Evolutionary conservation across 2,797 vertebrate species (phyloP).

Genomic region (Amblyraja radiata): DNA sequence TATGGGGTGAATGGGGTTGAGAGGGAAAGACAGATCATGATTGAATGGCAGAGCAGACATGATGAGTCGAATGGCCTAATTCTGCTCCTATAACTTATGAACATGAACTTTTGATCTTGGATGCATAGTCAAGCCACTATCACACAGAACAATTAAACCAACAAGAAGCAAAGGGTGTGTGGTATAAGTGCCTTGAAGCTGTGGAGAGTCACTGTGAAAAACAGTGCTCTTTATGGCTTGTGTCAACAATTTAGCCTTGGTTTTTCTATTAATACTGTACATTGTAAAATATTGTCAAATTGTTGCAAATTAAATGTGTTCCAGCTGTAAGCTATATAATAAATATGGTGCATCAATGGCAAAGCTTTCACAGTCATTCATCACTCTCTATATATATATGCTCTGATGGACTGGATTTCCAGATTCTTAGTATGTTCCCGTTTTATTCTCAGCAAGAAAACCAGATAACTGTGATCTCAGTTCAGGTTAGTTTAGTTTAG

Average conservation of each 20-base stretch:
- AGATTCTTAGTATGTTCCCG: not conserved
- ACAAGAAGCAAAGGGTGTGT: not conserved
- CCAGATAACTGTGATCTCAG: not conserved
- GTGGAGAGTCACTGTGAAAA: not conserved
- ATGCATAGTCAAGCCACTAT: not conserved
- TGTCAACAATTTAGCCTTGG: not conserved
- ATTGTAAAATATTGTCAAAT: not conserved
- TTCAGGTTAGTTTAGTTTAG: too few species aligned
- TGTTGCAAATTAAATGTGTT: not conserved
- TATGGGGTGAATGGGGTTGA: too few species aligned
- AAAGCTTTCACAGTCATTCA: not conserved
- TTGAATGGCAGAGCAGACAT: too few species aligned
- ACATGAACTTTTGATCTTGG: too few species aligned
- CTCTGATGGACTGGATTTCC: not conserved
- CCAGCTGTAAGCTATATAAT: not conserved
- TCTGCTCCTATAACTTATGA: too few species aligned
- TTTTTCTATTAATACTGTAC: not conserved
- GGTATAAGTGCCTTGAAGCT: not conserved
- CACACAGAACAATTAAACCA: not conserved
- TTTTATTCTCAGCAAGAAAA: constrained; percentile 6
- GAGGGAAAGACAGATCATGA: too few species aligned
- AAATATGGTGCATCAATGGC: not conserved
- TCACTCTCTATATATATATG: not conserved
- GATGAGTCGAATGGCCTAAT: too few species aligned
- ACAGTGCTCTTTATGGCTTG: not conserved